phyloP scores from a whole-genome alignment of 1,140 invertebrate species.

The Pachyrhynchus sulphureomaculatus region DNA sequence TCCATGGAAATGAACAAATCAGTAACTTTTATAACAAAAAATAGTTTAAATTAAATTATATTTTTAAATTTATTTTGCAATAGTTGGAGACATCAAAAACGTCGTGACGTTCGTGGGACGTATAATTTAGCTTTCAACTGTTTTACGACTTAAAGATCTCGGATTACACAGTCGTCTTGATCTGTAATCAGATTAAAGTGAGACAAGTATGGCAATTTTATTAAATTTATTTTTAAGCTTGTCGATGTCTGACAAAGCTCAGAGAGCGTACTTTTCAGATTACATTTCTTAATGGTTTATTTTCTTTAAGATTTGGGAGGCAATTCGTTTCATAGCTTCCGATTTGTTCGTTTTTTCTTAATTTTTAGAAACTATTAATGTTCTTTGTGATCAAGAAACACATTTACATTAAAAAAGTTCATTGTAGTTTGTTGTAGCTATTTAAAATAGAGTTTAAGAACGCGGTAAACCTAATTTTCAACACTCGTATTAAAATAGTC shows the following conservation, averaged over 20 bases:
- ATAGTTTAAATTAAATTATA: constrained; percentile 3
- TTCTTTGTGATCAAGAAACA: no score
- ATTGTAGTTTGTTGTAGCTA: no score
- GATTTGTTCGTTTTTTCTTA: no score
- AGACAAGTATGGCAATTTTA: constrained; percentile 28
- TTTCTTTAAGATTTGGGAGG: neutral
- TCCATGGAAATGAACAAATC: no score
- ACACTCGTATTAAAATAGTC: no score
- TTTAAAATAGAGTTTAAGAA: no score
- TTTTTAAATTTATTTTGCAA: neutral
- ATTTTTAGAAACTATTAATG: no score
- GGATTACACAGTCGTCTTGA: constrained; percentile 37
- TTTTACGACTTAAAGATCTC: constrained; percentile 37
- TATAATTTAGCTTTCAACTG: constrained; percentile 38
- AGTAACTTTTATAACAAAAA: no score
- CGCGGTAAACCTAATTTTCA: no score
- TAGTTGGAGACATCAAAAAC: constrained; percentile 4
- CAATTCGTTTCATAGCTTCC: no score
- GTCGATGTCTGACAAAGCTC: neutral
- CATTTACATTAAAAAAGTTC: no score
- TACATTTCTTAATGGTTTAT: neutral
- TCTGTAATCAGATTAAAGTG: constrained; percentile 35
- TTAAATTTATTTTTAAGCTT: constrained; percentile 35
- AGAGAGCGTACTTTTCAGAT: neutral
- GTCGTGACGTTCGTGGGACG: constrained; percentile 36